Conservation (phyloP, 1,140 invertebrate genomes). For the Venturia canescens region DNA sequence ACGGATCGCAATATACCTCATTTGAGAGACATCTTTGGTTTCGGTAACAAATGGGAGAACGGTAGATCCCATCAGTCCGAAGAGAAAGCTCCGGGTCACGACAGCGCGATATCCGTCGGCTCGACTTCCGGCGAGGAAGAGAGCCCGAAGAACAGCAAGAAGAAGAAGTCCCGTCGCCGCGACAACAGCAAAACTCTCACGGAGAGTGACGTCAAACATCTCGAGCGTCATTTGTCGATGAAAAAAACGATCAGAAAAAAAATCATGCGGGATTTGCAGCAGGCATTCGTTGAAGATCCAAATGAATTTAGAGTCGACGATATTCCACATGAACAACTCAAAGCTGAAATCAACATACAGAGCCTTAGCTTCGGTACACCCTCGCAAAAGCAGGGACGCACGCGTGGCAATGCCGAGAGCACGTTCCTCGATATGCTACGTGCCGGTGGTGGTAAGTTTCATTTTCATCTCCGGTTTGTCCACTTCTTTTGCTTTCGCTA, state of each 20-base stretch:
- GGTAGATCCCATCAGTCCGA: conserved; percentile 61
- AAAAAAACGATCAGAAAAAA: conserved; percentile 92
- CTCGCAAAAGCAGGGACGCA: conserved; percentile 73
- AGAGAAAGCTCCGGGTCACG: conserved; percentile 73
- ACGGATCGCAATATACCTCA: conserved; percentile 83
- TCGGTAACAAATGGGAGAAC: conserved; percentile 73
- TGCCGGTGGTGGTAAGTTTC: conserved; percentile 68
- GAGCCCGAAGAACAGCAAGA: conserved; percentile 78
- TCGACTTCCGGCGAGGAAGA: conserved; percentile 79
- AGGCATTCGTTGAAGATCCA: conserved; percentile 86
- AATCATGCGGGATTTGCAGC: conserved; percentile 88
- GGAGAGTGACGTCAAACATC: conserved; percentile 85
- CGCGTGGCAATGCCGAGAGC: conserved; percentile 79
- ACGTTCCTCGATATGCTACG: conserved; percentile 85
- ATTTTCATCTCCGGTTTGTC: conserved; percentile 42
- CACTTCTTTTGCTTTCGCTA: not conserved
- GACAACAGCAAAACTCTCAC: conserved; percentile 81
- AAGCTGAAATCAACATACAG: conserved; percentile 82
- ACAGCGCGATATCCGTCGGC: conserved; percentile 77
- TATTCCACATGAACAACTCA: conserved; percentile 82
- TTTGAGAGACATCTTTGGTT: conserved; percentile 83
- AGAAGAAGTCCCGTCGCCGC: conserved; percentile 77
- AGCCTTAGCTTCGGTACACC: conserved; percentile 80
- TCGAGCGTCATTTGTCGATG: conserved; percentile 90
- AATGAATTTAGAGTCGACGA: conserved; percentile 84